Evolutionary conservation across 2,888 invertebrate genomes (phyloP).

Genomic region (Reticulitermes lucifugus): DNA sequence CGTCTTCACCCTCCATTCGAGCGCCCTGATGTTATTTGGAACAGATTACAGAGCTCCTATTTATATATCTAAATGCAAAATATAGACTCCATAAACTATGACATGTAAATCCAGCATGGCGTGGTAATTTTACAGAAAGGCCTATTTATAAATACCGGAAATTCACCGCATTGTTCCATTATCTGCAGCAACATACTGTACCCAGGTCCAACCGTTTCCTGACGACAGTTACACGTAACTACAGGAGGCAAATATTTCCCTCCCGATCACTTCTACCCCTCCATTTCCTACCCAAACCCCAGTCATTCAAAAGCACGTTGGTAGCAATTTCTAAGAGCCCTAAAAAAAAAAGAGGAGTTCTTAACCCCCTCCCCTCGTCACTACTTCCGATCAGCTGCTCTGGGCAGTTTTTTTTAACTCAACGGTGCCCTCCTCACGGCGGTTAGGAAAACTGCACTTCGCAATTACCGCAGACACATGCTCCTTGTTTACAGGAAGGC

Average conservation of each 20-base stretch:
- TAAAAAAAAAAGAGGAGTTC: not conserved
- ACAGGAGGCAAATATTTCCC: slow-evolving; percentile 5
- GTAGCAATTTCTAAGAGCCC: slow-evolving; percentile 32
- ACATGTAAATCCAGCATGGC: not conserved
- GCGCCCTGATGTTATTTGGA: not conserved
- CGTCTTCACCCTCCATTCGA: too few relatives aligned
- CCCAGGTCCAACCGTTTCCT: slow-evolving; percentile 35
- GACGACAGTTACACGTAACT: slow-evolving; percentile 31
- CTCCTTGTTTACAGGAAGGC: too few relatives aligned
- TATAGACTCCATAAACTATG: not conserved
- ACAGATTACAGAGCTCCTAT: not conserved
- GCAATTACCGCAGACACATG: too few relatives aligned
- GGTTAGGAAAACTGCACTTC: not conserved
- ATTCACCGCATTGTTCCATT: not conserved
- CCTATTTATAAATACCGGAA: not conserved
- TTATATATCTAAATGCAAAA: not conserved
- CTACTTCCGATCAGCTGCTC: slow-evolving; percentile 41
- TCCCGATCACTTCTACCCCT: not conserved
- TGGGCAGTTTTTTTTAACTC: not conserved
- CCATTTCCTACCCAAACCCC: not conserved
- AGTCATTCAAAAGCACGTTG: not conserved
- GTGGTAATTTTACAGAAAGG: not conserved
- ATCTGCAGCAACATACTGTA: slow-evolving; percentile 6
- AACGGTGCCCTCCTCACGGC: not conserved
- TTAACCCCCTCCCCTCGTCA: not conserved